Evolutionary conservation across 2,797 vertebrate species (phyloP).

Genomic region (Phrynocephalus guinanensis): DNA sequence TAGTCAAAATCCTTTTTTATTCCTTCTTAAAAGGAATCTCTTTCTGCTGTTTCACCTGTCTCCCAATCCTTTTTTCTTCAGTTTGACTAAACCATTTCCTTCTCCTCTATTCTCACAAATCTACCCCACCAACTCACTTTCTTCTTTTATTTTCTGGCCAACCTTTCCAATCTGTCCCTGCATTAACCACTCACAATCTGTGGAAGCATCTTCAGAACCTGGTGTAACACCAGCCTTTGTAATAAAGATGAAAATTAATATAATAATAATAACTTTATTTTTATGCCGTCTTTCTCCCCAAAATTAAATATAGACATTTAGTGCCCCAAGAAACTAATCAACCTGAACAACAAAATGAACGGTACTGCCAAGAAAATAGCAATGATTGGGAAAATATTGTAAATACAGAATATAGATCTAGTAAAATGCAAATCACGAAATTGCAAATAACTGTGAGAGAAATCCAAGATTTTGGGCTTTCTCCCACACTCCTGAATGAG

Average conservation of each 20-base stretch:
- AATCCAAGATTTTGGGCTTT: neutral
- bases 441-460: neutral
- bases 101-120: neutral
- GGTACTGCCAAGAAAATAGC: conserved; percentile 37
- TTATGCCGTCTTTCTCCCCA: too few relatives aligned
- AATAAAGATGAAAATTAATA: conserved; percentile 31
- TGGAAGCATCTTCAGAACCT: neutral
- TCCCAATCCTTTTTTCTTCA: too few relatives aligned
- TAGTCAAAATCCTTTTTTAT: too few relatives aligned
- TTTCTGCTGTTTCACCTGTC: too few relatives aligned
- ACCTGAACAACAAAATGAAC: conserved; percentile 8
- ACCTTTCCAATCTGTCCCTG: neutral
- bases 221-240: neutral
- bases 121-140: neutral
- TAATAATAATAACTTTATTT: too few relatives aligned
- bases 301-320: neutral
- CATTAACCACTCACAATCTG: neutral
- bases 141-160: neutral
- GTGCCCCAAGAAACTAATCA: conserved; percentile 33
- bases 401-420: conserved; percentile 10
- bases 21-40: too few relatives aligned
- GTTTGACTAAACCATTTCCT: neutral
- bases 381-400: conserved; percentile 19
- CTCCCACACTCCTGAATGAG: neutral
- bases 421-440: conserved; percentile 40